Evolutionary conservation across 2,888 invertebrate genomes (phyloP), one percentile per base, ranked within the genome.

Genomic region (Orthonevra nobilis): DNA sequence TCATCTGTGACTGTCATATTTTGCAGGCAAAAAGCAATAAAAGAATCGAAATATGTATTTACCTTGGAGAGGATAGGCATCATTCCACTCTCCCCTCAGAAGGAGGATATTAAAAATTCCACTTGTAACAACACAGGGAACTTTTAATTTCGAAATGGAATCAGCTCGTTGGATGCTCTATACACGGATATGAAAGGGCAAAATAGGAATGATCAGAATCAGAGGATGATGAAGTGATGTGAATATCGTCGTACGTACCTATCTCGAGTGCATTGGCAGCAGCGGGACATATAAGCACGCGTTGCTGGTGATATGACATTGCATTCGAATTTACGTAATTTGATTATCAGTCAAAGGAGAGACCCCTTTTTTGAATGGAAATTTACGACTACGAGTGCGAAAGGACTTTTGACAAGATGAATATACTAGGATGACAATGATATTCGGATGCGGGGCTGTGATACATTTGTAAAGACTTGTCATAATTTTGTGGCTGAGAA

Each of bases 61-160:
- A 72, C 60, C 46, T 66, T 77, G 52, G 72, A 72, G 56, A 50
- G 19, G 36, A 72, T 56, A 50, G 19, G 36, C 54, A 52, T 64
- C 50, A 77, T 66, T 32, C 60, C 30, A 19, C 46, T 61, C 15
- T 28, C 20, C 30, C 63, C 64, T 34, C 63, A 56, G 26, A 26
- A 34, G 66, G 79, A 73, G 54, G 61, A 79, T 79, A 79, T 79
- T 79, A 79, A 79, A 79, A 79, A 79, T 79, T 79, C 79, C 79
- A 79, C 79, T 73, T 79, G 79, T 79, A 79, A 79, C 73, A 79
- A 73, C 60, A 61, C 52, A 61, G 66, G 50, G 60, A 68, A 79
- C 66, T 79, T 79, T 79, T 79, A 79, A 79, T 79, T 79, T 73
- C 56, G 79, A 79, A 79, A 79, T 79, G 79, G 79, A 79, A 79